Evolutionary conservation across 2,888 invertebrate species (phyloP).

Genomic region (Spatulosminthurus flaviceps): DNA sequence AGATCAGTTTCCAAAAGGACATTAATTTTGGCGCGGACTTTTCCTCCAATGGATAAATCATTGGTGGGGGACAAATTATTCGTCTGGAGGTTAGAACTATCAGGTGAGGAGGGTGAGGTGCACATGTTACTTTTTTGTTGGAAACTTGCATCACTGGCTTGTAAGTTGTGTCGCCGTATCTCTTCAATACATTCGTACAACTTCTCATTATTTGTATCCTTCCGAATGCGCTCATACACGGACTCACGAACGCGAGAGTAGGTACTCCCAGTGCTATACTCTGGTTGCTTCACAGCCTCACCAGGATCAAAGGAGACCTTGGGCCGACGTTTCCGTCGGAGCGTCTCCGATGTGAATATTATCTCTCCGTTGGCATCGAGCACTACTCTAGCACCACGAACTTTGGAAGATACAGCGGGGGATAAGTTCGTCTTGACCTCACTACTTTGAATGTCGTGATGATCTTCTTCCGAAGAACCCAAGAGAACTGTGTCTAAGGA

Average conservation of each 20-base stretch:
- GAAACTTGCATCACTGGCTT: slow-evolving; percentile 56
- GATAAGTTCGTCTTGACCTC: slow-evolving; percentile 46
- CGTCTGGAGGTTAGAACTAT: not conserved
- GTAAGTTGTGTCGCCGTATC: slow-evolving; percentile 62
- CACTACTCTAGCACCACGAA: slow-evolving; percentile 62
- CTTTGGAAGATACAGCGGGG: slow-evolving; percentile 54
- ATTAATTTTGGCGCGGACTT: slow-evolving; percentile 45
- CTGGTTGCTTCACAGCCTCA: slow-evolving; percentile 59
- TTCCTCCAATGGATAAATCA: not conserved
- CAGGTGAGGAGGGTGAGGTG: slow-evolving; percentile 23
- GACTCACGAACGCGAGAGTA: slow-evolving; percentile 62
- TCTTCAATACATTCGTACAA: slow-evolving; percentile 64
- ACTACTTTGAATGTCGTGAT: slow-evolving; percentile 34
- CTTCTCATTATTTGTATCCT: slow-evolving; percentile 55
- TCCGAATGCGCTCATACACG: slow-evolving; percentile 60
- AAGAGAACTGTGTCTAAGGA: slow-evolving; percentile 63
- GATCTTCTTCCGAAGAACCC: slow-evolving; percentile 61
- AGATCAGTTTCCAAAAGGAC: slow-evolving; percentile 62
- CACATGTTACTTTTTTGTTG: slow-evolving; percentile 41
- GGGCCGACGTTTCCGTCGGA: slow-evolving; percentile 59
- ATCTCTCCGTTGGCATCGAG: slow-evolving; percentile 63
- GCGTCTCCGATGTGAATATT: slow-evolving; percentile 62
- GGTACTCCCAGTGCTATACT: slow-evolving; percentile 56
- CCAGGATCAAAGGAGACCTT: slow-evolving; percentile 63
- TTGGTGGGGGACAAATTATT: not conserved